Evolutionary conservation across 2,888 invertebrate species (phyloP), one percentile per base, ranked within the genome.

Genomic region (Cheiracanthium punctorium): DNA sequence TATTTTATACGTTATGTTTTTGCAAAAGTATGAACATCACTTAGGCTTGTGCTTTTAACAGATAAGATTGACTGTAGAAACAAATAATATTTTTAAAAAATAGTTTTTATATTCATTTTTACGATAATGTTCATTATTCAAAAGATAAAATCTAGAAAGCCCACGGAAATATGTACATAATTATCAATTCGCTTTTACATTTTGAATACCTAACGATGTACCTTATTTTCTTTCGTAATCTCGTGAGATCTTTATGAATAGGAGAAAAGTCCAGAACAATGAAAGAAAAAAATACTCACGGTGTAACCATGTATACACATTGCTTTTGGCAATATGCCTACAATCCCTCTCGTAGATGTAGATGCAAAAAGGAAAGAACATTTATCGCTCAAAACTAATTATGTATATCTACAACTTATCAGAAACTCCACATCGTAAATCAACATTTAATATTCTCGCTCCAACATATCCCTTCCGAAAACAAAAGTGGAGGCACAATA

Each of bases 401-500:
- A 58, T 24, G 20, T 58, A 58, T 58, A 58, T 58, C 58, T 58
- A 58, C 58, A 5, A 58, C 24, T 24, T 24, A 58, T 58, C 58
- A 24, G 10, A 17, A 48, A 58, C 58, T 24, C 5, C 4, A 58
- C 1, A 58, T 12, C 4, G 24, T 58, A 58, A 58, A 58, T 58
- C 58, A 58, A 58, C 58, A 7, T 58, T 58, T 58, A 58, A 58
- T 58, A 58, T 58, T 58, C 58, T 58, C 24, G 1, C 58, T 58
- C 58, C 58, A 5, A 8, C 8, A 8, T 24, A 17, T 58, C 12
- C 5, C 20, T 0, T 4, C 4, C 2, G n/a, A 24, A 20, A 58
- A 20, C 20, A 58, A 58, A 58, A 24, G 24, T 5, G 24, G 24
- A 24, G 24, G 58, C 12, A 5, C 24, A 24, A 12, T 58, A 58